Evolutionary conservation across 2,888 invertebrate species (phyloP).

Genomic region (Latheticus oryzae): DNA sequence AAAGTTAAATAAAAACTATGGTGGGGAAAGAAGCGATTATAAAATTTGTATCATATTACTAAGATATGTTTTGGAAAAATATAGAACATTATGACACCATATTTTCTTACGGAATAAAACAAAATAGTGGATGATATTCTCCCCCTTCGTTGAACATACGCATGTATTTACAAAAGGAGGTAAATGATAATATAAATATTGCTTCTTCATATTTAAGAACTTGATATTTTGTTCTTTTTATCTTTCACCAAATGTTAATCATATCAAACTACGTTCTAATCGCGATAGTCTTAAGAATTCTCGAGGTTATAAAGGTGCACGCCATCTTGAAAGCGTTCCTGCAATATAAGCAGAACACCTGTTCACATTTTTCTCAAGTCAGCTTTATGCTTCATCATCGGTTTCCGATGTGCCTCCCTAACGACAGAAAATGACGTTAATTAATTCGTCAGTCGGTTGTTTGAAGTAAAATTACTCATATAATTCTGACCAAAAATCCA

Average conservation of each 20-base stretch:
- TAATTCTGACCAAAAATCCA: constrained; percentile 11
- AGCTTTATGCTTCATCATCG: constrained; percentile 13
- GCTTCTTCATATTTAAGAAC: too few species aligned
- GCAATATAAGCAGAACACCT: constrained; percentile 27
- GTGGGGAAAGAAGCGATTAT: constrained; percentile 37
- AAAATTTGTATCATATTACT: constrained; percentile 48
- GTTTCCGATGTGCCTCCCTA: not conserved
- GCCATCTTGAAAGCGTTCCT: constrained; percentile 31
- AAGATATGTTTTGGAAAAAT: constrained; percentile 17
- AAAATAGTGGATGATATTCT: too few species aligned
- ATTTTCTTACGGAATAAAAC: too few species aligned
- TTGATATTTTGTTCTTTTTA: too few species aligned
- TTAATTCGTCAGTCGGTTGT: constrained; percentile 12
- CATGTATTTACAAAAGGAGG: too few species aligned
- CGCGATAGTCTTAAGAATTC: constrained; percentile 22
- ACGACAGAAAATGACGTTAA: not conserved
- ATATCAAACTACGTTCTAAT: constrained; percentile 1
- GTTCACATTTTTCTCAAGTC: constrained; percentile 22
- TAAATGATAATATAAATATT: too few species aligned
- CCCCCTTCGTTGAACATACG: too few species aligned
- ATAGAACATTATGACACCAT: too few species aligned
- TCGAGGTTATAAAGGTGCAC: constrained; percentile 23
- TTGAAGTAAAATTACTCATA: constrained; percentile 13
- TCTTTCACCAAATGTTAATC: constrained; percentile 2
- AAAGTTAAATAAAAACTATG: constrained; percentile 14